Evolutionary conservation across 2,888 invertebrate species (phyloP).

Genomic region (Acanthoscelides obtectus): DNA sequence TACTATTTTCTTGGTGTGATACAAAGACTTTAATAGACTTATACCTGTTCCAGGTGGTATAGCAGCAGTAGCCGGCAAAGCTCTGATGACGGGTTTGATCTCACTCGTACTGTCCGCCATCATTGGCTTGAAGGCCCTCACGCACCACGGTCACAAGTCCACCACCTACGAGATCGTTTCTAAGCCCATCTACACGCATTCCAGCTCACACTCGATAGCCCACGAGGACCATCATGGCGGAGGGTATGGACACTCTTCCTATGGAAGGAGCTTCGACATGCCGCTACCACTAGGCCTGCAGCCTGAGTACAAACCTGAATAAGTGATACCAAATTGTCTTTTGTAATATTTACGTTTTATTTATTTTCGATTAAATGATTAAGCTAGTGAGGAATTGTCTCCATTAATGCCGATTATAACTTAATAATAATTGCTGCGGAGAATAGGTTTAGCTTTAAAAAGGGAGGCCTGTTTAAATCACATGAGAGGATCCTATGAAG

Average conservation of each 20-base stretch:
- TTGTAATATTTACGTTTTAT: not conserved
- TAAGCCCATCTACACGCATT: conserved; percentile 71
- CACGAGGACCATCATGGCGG: conserved; percentile 59
- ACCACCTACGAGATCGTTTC: conserved; percentile 83
- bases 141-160: conserved; percentile 60
- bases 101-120: conserved; percentile 73
- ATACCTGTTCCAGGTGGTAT: conserved; percentile 54
- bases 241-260: conserved; percentile 49
- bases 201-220: conserved; percentile 62
- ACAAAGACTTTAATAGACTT: no score
- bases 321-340: not conserved
- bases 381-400: not conserved
- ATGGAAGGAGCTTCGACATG: conserved; percentile 51
- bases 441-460: no score
- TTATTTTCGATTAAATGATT: not conserved
- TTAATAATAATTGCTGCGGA: no score
- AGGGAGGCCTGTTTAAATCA: no score
- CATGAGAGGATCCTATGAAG: no score
- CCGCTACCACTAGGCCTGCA: conserved; percentile 44
- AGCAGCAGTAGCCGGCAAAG: conserved; percentile 77
- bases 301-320: conserved; percentile 58
- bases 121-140: conserved; percentile 68
- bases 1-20: no score
- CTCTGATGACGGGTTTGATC: conserved; percentile 76
- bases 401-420: not conserved